Conservation (phyloP, 1,140 invertebrate species). For the Diachasmimorpha longicaudata region DNA sequence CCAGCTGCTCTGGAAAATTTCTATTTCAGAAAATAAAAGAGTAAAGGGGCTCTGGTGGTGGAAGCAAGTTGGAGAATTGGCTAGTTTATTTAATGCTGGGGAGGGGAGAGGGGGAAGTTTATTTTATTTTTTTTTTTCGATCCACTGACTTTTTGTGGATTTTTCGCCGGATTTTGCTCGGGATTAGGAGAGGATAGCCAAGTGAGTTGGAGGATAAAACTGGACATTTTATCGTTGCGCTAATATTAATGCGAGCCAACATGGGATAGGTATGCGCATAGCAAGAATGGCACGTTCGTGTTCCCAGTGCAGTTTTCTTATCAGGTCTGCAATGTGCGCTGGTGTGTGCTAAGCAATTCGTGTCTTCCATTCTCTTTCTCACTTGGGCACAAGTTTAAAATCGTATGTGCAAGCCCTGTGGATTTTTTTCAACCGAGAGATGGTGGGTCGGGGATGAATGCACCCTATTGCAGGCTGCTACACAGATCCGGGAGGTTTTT, state of each 20-base stretch:
- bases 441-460: too few species aligned
- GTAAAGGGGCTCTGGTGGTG: too few species aligned
- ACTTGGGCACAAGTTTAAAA: background rate
- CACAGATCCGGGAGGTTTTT: too few species aligned
- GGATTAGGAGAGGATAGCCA: background rate
- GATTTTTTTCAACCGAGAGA: background rate
- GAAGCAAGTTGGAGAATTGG: too few species aligned
- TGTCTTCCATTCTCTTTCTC: conserved; percentile 20
- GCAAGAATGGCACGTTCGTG: conserved; percentile 32
- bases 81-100: too few species aligned
- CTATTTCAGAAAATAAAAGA: background rate
- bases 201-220: conserved; percentile 20
- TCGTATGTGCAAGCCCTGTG: background rate
- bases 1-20: conserved; percentile 3
- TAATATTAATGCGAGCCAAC: conserved; percentile 29
- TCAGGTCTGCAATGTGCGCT: conserved; percentile 20
- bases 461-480: too few species aligned
- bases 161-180: background rate
- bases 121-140: background rate
- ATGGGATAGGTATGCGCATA: conserved; percentile 27
- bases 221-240: conserved; percentile 20
- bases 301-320: conserved; percentile 29
- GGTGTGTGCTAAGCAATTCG: conserved; percentile 29
- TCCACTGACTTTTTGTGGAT: background rate
- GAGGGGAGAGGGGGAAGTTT: too few species aligned